phyloP scores from a whole-genome alignment of 2,888 invertebrate genomes.

The Mesorhabditis spiculigera region DNA sequence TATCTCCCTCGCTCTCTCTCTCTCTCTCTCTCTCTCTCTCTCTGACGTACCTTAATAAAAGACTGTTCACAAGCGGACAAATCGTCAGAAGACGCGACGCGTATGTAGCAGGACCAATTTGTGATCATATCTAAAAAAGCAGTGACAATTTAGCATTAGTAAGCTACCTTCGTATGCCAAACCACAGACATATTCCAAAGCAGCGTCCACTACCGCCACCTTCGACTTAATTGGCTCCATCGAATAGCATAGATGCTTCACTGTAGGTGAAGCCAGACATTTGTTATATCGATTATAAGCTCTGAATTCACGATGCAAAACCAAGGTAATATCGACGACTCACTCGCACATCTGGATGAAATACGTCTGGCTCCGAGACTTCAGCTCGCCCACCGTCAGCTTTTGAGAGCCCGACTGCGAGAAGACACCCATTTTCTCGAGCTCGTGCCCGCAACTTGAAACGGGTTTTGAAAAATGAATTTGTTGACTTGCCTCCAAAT shows the following conservation, averaged over 20 bases:
- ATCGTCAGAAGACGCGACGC: constrained; percentile 30
- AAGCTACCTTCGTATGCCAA: constrained; percentile 35
- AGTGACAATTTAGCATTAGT: background rate
- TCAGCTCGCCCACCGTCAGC: constrained; percentile 26
- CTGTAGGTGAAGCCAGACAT: constrained; percentile 33
- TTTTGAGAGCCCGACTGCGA: constrained; percentile 19
- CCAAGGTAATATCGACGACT: constrained; percentile 4
- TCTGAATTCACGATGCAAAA: constrained; percentile 21
- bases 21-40: constrained; percentile 5
- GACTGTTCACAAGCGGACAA: constrained; percentile 33
- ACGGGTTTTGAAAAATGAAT: background rate
- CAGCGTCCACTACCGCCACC: constrained; percentile 36
- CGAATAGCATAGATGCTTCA: constrained; percentile 35
- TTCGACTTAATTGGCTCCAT: constrained; percentile 39
- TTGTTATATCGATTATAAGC: constrained; percentile 36
- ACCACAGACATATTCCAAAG: constrained; percentile 40
- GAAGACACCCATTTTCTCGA: constrained; percentile 30
- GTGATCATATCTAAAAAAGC: constrained; percentile 34
- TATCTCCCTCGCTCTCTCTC: background rate
- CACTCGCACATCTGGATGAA: constrained; percentile 40
- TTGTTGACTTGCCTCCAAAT: constrained; percentile 14
- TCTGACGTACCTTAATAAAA: constrained; percentile 21
- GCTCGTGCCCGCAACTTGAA: constrained; percentile 22
- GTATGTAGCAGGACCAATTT: constrained; percentile 42
- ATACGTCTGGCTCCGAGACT: constrained; percentile 31